phyloP scores from a whole-genome alignment of 2,113 vertebrate species.

The Phainopepla nitens region DNA sequence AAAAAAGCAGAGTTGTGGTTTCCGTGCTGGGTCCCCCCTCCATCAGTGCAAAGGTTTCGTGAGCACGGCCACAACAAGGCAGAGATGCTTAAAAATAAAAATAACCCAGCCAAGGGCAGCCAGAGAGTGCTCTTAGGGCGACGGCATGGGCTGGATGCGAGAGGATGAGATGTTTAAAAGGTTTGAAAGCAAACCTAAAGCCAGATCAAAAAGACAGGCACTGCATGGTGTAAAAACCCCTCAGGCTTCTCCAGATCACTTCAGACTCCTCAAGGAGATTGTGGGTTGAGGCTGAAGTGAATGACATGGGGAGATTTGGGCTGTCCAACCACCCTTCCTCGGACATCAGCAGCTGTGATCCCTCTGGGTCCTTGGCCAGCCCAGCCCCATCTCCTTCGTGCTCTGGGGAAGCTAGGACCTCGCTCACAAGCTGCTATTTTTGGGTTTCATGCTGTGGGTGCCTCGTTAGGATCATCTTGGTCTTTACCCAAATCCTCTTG shows the following conservation, averaged over 20 bases:
- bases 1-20: neutral
- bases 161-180: neutral
- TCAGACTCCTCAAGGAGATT: neutral
- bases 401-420: neutral
- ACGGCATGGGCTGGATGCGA: neutral
- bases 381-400: neutral
- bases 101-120: neutral
- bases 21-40: neutral
- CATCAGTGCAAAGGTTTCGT: neutral
- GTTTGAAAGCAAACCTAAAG: constrained; percentile 11
- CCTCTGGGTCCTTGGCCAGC: neutral
- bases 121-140: neutral
- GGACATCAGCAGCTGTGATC: no score
- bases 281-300: neutral
- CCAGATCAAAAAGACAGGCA: neutral
- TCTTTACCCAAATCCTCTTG: neutral
- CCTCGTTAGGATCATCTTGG: fast-evolving
- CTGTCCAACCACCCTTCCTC: neutral
- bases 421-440: fast-evolving
- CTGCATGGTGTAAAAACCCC: neutral
- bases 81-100: neutral
- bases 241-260: neutral
- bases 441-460: neutral
- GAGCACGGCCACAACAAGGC: neutral
- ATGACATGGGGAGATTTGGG: neutral